phyloP scores from a whole-genome alignment of 2,888 invertebrate genomes.

The Exocentrus adspersus region DNA sequence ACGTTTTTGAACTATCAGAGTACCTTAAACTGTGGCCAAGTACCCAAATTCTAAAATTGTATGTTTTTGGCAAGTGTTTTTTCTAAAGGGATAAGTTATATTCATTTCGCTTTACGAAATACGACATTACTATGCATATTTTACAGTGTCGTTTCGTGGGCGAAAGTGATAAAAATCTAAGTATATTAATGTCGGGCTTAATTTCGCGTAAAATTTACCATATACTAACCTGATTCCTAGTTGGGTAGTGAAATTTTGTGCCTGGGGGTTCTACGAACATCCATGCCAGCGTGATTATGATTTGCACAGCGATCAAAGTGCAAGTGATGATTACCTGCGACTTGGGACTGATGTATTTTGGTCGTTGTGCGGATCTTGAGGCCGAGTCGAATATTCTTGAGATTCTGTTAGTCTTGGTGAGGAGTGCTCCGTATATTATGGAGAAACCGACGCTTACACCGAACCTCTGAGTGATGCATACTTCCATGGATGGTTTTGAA shows the following conservation, averaged over 20 bases:
- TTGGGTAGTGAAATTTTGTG: constrained; percentile 67
- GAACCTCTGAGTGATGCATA: constrained; percentile 72
- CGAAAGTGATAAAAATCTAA: too few species aligned
- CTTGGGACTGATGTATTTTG: constrained; percentile 73
- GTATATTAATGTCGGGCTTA: constrained; percentile 32
- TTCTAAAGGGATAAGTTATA: too few species aligned
- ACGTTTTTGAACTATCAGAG: too few species aligned
- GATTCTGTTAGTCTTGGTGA: constrained; percentile 74
- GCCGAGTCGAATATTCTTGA: constrained; percentile 74
- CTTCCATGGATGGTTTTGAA: constrained; percentile 67
- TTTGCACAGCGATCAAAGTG: constrained; percentile 67
- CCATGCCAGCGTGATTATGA: constrained; percentile 72
- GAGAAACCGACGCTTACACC: constrained; percentile 74
- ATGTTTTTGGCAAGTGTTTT: too few species aligned
- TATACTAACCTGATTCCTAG: constrained; percentile 62
- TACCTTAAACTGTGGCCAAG: too few species aligned
- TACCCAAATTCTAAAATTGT: too few species aligned
- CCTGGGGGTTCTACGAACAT: constrained; percentile 74
- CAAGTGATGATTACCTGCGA: constrained; percentile 69
- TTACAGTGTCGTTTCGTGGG: too few species aligned
- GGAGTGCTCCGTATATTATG: constrained; percentile 72
- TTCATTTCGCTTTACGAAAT: too few species aligned
- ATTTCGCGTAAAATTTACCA: constrained; percentile 13
- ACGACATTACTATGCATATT: too few species aligned
- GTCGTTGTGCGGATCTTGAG: constrained; percentile 70